Base-by-base conservation (phyloP, 92 coral and sea anemone genomes). In the Phymanthus crucifer region DNA sequence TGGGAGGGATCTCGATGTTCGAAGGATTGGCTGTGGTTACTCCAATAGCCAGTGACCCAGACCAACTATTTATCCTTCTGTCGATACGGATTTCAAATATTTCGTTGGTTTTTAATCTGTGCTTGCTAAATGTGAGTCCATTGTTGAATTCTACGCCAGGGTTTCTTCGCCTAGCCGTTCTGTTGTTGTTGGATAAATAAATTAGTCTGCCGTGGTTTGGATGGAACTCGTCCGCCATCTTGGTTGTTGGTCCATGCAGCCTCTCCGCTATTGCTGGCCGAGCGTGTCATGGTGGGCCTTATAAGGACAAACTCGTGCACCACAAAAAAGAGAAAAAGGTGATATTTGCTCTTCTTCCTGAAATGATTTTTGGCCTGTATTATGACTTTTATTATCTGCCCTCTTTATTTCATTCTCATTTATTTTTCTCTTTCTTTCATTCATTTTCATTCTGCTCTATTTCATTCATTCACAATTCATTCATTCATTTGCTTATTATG, bases 101-200 rank as follows among this genome's bases (percentile, higher is more conserved):
- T 72, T 92, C 95, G 58, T 75, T 72, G 21, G 85, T 92, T 58
- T 65, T 81, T 40, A 96, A 78, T 8, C 89, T 72, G 32, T 31
- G 71, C 50, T 91, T 90, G 75, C 96, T 96, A 77, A 96, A 96
- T 66, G 91, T 85, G 40, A 96, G 89, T 70, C 92, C 99, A 87
- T 96, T 94, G 78, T 96, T 92, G 70, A 96, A 96, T 80, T 96
- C 99, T 34, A 95, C 86, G 29, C 93, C 89, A 35, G 99, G 88
- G 74, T 85, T 85, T 83, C 95, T 76, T 73, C 99, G 85, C 74
- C 96, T 83, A 33, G 99, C 99, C 47, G 91, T 84, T 54, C 88
- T 85, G 82, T 90, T 83, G 36, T 74, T 82, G 57, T 96, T 89
- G 66, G 97, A 93, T 16, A 96, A 71, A 74, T 91, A 83, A 35